Base-by-base conservation (phyloP, 2,888 invertebrate genomes). In the Cerceris rybyensis region DNA sequence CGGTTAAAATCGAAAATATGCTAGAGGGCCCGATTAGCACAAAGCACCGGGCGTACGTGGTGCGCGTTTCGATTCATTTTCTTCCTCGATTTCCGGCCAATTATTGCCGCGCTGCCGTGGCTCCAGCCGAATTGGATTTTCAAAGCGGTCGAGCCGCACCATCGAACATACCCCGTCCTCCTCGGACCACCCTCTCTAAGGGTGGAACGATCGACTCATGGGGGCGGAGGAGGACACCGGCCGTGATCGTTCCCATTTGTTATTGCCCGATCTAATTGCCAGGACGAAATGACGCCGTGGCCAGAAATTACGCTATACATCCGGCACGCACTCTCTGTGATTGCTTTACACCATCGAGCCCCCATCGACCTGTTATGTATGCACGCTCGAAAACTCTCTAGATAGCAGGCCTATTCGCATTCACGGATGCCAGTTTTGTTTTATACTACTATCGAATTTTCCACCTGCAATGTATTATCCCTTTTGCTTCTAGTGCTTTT, bases 241-340 rank as follows among this genome's bases (percentile, higher is more conserved):
- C 66, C 61, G 65, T 77, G 72, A 77, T 82, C 77, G 74, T 83
- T 80, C 77, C 86, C 85, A 85, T 88, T 88, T 85, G 89, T 90
- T 88, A 89, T 87, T 84, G 80, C 82, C 79, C 78, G 84, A 86
- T 87, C 90, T 89, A 89, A 90, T 90, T 89, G 88, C 85, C 81
- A 67, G 81, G 70, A 78, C 83, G 83, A 89, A 89, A 90, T 90
- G 89, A 90, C 87, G 84, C 86, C 84, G 85, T 77, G 80, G 73
- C 75, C 73, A 79, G 81, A 82, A 89, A 90, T 88, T 86, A 87
- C 86, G 80, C 76, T 77, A 70, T 81, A 82, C 82, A 82, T 86
- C 82, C 83, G 75, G 73, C 69, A 58, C 70, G 80, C 70, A 70
- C 61, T 65, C 73, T 61, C 61, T 58, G 77, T 86, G 86, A 86